These are phyloP conservation scores for Microcebus murinus DNA, from an alignment of 2,113 vertebrate species.

Conservation along the genomic window DNA sequence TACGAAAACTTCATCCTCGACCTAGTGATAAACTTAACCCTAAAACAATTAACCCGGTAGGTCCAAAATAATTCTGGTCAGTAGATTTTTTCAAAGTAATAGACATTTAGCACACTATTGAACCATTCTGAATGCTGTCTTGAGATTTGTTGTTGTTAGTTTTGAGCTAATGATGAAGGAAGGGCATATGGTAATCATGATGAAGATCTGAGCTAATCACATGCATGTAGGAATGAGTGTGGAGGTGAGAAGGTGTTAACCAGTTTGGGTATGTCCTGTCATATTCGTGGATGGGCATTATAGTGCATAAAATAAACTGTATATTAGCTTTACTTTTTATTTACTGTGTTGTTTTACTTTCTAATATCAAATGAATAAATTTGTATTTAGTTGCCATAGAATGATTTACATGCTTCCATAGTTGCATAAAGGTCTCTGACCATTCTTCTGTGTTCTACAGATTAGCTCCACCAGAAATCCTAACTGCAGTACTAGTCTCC, in stretches of 20 bases:
- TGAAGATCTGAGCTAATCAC: not conserved
- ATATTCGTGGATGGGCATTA: not conserved
- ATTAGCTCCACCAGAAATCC: not conserved
- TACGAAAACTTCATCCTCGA: conserved; percentile 78
- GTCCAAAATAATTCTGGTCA: conserved; percentile 53
- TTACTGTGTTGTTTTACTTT: not conserved
- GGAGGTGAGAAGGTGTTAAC: not conserved
- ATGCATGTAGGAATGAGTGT: not conserved
- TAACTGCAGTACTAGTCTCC: not conserved
- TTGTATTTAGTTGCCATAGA: not conserved
- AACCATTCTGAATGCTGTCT: not conserved
- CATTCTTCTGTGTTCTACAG: not conserved
- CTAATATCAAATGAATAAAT: not conserved
- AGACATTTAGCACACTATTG: not conserved
- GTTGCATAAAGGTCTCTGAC: not conserved
- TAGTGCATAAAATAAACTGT: not conserved
- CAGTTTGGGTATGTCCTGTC: not conserved
- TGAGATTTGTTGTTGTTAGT: not conserved
- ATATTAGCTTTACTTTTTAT: not conserved
- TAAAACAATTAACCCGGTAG: conserved; percentile 90
- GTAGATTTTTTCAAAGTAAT: not conserved
- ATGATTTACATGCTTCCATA: not conserved
- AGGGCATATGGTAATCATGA: not conserved
- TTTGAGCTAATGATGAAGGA: not conserved
- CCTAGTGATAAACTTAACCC: conserved; percentile 90